Base-by-base conservation (phyloP, 2,797 vertebrate species). In the Microchirus variegatus region DNA sequence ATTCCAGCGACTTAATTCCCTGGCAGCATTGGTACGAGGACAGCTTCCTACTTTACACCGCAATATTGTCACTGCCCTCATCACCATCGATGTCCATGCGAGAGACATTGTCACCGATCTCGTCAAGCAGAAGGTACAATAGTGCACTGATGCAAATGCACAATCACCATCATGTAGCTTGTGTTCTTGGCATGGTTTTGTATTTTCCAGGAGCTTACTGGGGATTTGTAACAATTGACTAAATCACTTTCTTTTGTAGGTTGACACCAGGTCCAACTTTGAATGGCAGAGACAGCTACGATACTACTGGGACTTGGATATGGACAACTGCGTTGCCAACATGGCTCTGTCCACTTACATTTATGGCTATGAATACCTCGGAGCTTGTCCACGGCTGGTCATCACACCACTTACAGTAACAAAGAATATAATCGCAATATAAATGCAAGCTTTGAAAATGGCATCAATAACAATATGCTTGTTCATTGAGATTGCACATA, bases 241-340 rank as follows among this genome's bases (percentile, higher is more conserved):
- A 4, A 31, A 5, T 0, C 36, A 5, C 3, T 18, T 8, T 61
- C 13, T 54, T 53, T 8, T 67, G 53, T 55, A 96, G 95, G 94
- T 97, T 59, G 83, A 92, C 62, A 76, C 77, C 13, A 81, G 82
- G 22, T 79, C 89, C 40, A 94, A 91, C 81, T 96, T 96, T 80
- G 95, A 96, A 52, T 97, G 95, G 95, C 95, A 96, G 83, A 90
- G 94, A 69, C 95, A 96, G 57, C 83, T 96, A 43, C 93, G 95
- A 15, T 96, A 96, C 70, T 95, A 95, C 45, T 96, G 95, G 96
- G 93, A 96, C 49, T 19, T 92, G 16, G 93, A 95, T 51, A 16
- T 94, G 48, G 95, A 96, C 72, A 94, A 93, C 53, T 96, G 95
- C 70, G 81, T 96, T 40, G 95, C 95, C 46, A 91, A 79, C 57